These are phyloP conservation scores for Scolopax mira DNA, from an alignment of 2,113 vertebrate genomes.

Conservation along the genomic window DNA sequence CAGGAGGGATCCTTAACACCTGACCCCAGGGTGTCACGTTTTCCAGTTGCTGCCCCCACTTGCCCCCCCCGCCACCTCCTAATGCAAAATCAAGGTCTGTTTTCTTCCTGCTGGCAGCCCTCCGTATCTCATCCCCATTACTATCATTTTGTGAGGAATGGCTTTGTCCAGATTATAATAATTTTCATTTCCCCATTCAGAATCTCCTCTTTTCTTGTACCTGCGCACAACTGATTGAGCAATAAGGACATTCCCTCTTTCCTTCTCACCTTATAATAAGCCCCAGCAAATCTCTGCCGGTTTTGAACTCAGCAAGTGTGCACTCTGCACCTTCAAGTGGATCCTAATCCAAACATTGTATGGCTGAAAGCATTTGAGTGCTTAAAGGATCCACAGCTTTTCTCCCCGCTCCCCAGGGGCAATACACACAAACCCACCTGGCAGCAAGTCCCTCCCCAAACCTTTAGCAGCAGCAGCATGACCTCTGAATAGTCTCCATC, in stretches of 20 bases:
- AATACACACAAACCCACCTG: neutral
- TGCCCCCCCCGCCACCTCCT: neutral
- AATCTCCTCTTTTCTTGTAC: neutral
- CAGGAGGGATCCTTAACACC: neutral
- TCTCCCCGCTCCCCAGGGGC: neutral
- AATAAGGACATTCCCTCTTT: neutral
- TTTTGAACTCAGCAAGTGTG: conserved; percentile 18
- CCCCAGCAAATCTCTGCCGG: neutral
- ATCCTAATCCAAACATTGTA: conserved; percentile 46
- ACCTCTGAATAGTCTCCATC: neutral
- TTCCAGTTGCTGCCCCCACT: neutral
- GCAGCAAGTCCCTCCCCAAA: neutral
- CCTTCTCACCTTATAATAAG: conserved; percentile 14
- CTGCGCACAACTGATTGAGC: neutral
- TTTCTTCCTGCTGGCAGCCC: neutral
- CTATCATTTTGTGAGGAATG: neutral
- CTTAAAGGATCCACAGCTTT: conserved; percentile 34
- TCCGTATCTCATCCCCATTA: neutral
- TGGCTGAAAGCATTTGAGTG: conserved; percentile 7
- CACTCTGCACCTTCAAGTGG: conserved; percentile 34
- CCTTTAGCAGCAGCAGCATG: neutral
- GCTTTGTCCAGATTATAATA: conserved; percentile 14
- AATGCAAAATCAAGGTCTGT: neutral
- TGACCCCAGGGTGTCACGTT: neutral
- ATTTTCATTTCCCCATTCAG: neutral